These are phyloP conservation scores for Euphysa ruthae DNA, from an alignment of 30 jellyfish, hydroid and myxozoan species.

Conservation along the genomic window DNA sequence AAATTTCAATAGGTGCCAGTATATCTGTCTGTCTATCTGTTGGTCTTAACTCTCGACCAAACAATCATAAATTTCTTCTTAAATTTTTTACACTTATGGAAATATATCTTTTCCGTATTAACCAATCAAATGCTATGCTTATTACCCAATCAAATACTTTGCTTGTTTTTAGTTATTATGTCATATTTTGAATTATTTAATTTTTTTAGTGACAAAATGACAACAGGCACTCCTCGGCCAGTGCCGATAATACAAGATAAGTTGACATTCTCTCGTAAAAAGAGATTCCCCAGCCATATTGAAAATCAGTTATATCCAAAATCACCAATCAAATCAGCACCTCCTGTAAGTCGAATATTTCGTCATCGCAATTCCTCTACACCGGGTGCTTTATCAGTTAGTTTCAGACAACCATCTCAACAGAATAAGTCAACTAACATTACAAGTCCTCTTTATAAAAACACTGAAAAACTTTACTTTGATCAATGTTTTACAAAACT, in stretches of 20 bases:
- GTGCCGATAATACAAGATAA: conserved; percentile 51
- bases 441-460: conserved; percentile 18
- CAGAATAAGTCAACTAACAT: conserved; percentile 21
- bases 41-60: too few species aligned
- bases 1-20: too few species aligned
- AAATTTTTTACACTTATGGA: too few species aligned
- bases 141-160: too few species aligned
- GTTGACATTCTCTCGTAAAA: conserved; percentile 52
- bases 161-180: too few species aligned
- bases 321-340: conserved; percentile 96
- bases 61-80: too few species aligned
- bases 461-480: conserved; percentile 3
- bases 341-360: conserved; percentile 86
- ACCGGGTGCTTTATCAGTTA: conserved; percentile 69
- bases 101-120: too few species aligned
- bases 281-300: conserved; percentile 3
- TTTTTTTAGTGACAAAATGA: too few species aligned
- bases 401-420: conserved; percentile 60
- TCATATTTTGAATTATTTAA: too few species aligned
- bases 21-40: too few species aligned
- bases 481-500: conserved; percentile 73
- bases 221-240: conserved; percentile 64
- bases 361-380: conserved; percentile 44
- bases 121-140: too few species aligned
- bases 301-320: conserved; percentile 30